phyloP scores from a whole-genome alignment of 2,113 vertebrate species.

The Pelmatolapia mariae region DNA sequence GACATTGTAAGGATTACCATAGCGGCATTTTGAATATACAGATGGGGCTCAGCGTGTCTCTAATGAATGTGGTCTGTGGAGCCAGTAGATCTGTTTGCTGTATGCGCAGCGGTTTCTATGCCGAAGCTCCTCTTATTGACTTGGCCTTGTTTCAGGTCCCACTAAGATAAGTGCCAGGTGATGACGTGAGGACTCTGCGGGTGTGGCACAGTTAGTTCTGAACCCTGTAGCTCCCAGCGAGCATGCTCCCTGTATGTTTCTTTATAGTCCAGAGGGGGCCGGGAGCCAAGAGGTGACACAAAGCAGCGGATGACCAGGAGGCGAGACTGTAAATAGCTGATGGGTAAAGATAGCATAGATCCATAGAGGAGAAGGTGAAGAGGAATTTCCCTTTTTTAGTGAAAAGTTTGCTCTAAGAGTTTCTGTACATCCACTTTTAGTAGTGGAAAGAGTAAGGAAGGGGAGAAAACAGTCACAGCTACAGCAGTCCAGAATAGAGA shows the following conservation, averaged over 20 bases:
- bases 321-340: slow-evolving; percentile 2
- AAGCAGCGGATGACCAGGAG: background rate
- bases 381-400: background rate
- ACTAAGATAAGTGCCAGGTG: slow-evolving; percentile 44
- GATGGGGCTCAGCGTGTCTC: slow-evolving; percentile 26
- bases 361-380: slow-evolving; percentile 6
- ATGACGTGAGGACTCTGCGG: slow-evolving; percentile 43
- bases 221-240: slow-evolving; percentile 39
- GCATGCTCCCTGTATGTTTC: slow-evolving; percentile 54
- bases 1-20: slow-evolving; percentile 17
- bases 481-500: slow-evolving; percentile 55
- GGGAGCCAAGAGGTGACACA: slow-evolving; percentile 49
- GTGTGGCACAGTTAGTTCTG: slow-evolving; percentile 33
- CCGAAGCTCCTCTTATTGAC: slow-evolving; percentile 45
- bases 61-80: slow-evolving; percentile 31
- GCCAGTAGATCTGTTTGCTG: slow-evolving; percentile 17
- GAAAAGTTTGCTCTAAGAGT: slow-evolving; percentile 50
- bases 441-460: background rate
- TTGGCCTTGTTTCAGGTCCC: slow-evolving; percentile 49
- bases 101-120: slow-evolving; percentile 4
- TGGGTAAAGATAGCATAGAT: slow-evolving; percentile 25
- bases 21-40: slow-evolving; percentile 22
- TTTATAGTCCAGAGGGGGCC: slow-evolving; percentile 50
- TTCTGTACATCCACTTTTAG: slow-evolving; percentile 48
- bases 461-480: slow-evolving; percentile 2